phyloP scores from a whole-genome alignment of 2,888 invertebrate genomes.

The Euplexia lucipara region DNA sequence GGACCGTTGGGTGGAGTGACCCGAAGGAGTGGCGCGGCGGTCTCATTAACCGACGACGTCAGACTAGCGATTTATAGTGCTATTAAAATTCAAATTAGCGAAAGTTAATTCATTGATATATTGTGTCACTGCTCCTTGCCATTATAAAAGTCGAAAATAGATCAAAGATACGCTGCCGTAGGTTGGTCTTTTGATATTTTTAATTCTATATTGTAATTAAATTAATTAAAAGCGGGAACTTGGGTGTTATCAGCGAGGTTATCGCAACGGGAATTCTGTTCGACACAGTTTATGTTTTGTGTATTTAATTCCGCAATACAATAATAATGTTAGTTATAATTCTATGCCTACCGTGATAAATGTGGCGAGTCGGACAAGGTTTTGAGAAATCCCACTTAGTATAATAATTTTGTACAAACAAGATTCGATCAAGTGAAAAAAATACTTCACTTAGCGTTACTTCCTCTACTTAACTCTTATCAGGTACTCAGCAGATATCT shows the following conservation, averaged over 20 bases:
- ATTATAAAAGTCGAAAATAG: conserved; percentile 56
- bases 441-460: neutral
- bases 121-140: conserved; percentile 58
- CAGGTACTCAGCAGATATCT: conserved; percentile 9
- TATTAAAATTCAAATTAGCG: conserved; percentile 82
- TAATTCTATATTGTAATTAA: conserved; percentile 40
- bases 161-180: conserved; percentile 45
- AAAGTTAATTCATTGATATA: conserved; percentile 74
- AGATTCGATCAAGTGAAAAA: conserved; percentile 5
- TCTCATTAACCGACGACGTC: conserved; percentile 72
- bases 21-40: conserved; percentile 71
- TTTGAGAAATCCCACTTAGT: neutral
- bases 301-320: conserved; percentile 33
- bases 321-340: conserved; percentile 18
- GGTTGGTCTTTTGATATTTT: conserved; percentile 25
- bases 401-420: neutral
- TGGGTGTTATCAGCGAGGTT: conserved; percentile 63
- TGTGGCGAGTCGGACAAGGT: conserved; percentile 1
- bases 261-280: conserved; percentile 59
- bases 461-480: conserved; percentile 17
- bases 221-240: conserved; percentile 61
- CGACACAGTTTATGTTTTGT: conserved; percentile 46
- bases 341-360: neutral
- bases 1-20: conserved; percentile 74
- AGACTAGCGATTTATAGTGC: conserved; percentile 71